Conservation (phyloP, 1,140 invertebrate genomes). For the Bombus breviceps region DNA sequence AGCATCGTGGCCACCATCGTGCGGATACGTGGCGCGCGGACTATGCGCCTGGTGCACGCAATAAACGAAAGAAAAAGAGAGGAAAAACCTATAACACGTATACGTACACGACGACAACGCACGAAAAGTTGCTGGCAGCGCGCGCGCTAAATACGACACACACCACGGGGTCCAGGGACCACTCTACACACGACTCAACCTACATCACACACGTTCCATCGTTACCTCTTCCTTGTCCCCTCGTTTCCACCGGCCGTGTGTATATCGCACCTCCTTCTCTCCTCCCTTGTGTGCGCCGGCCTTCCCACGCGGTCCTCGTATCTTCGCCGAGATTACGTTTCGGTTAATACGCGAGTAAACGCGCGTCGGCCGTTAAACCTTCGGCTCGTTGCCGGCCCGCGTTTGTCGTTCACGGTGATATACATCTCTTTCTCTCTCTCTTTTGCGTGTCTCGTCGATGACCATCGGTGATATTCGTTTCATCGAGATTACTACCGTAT, state of each 20-base stretch:
- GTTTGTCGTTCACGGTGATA: not conserved
- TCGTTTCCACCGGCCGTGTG: constrained; percentile 7
- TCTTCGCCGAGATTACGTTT: constrained; percentile 49
- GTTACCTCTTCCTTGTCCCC: constrained; percentile 38
- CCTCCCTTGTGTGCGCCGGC: constrained; percentile 11
- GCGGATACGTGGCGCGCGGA: constrained; percentile 60
- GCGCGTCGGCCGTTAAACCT: constrained; percentile 27
- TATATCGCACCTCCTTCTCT: constrained; percentile 34
- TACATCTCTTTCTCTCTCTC: not conserved
- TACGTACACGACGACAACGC: constrained; percentile 10
- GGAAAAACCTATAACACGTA: not conserved
- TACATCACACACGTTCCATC: constrained; percentile 10
- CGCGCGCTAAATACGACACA: constrained; percentile 43
- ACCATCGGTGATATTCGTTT: not conserved
- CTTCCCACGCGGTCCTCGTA: constrained; percentile 46
- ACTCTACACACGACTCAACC: constrained; percentile 17
- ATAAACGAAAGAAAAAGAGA: constrained; percentile 52
- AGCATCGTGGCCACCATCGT: constrained; percentile 60
- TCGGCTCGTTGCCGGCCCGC: constrained; percentile 8
- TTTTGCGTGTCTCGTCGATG: not conserved
- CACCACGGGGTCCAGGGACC: constrained; percentile 17
- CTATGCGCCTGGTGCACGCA: constrained; percentile 56
- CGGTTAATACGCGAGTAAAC: constrained; percentile 44
- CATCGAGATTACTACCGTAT: not conserved
- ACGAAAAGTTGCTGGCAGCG: constrained; percentile 32